phyloP scores from a whole-genome alignment of 2,113 vertebrate genomes.

The Catharus minimus region DNA sequence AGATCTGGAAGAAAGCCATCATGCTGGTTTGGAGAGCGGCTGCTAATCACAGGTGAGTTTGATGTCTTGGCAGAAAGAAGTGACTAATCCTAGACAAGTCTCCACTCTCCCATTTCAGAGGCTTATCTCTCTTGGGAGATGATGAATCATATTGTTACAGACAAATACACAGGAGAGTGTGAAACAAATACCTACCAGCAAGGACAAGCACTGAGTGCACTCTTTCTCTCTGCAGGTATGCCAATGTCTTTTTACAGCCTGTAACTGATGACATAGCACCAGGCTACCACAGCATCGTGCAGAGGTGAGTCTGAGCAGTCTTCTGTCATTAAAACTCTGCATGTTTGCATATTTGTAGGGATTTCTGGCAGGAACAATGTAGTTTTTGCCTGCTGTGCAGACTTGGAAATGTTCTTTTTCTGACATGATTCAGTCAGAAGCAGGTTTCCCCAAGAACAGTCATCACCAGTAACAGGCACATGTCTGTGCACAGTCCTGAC shows the following conservation, averaged over 20 bases:
- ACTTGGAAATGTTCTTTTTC: not conserved
- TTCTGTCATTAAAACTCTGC: not conserved
- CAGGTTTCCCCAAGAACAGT: not conserved
- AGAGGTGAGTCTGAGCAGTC: conserved; percentile 80
- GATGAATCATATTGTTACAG: not conserved
- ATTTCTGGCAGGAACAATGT: not conserved
- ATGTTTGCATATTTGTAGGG: not conserved
- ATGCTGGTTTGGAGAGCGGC: conserved; percentile 99
- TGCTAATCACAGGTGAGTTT: conserved; percentile 93
- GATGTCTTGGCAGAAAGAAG: conserved; percentile 1
- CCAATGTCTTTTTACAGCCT: conserved; percentile 97
- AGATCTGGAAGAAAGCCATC: conserved; percentile 99
- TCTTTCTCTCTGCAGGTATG: conserved; percentile 81
- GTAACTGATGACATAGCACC: conserved; percentile 98
- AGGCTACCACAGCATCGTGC: conserved; percentile 98
- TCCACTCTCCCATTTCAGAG: not conserved
- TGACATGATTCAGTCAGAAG: not conserved
- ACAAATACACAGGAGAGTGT: not conserved
- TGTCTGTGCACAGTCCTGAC: not conserved
- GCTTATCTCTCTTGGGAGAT: not conserved
- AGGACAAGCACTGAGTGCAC: not conserved
- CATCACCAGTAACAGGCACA: not conserved
- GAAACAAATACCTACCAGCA: not conserved
- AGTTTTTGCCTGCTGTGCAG: not conserved
- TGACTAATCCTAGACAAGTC: conserved; percentile 10